phyloP scores from a whole-genome alignment of 2,888 invertebrate species.

The Bhutanitis thaidina region DNA sequence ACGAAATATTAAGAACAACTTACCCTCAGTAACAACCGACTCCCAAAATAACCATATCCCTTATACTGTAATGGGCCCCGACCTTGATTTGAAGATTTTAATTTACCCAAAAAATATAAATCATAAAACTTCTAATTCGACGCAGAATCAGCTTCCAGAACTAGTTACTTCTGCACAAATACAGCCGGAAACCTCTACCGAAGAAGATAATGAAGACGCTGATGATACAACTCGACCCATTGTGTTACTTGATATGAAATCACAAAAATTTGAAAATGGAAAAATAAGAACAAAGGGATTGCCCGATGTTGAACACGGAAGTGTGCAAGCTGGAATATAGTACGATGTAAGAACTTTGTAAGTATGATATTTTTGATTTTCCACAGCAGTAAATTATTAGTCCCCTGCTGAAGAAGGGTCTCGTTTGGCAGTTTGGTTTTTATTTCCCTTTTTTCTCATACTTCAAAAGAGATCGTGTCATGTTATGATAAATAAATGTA shows the following conservation, averaged over 20 bases:
- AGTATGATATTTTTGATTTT: too few relatives aligned
- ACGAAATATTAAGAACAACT: neutral
- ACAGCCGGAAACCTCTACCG: neutral
- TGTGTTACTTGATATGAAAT: neutral
- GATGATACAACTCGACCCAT: conserved; percentile 5
- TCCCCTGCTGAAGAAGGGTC: too few relatives aligned
- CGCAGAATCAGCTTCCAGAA: neutral
- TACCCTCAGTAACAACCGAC: neutral
- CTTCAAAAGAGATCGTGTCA: too few relatives aligned
- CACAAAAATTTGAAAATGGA: neutral
- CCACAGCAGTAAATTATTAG: too few relatives aligned
- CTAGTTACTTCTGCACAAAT: neutral
- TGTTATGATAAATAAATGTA: too few relatives aligned
- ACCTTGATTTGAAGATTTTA: neutral
- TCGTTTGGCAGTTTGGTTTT: too few relatives aligned
- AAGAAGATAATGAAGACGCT: neutral
- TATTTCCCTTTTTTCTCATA: too few relatives aligned
- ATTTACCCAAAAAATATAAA: neutral
- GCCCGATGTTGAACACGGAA: conserved; percentile 16
- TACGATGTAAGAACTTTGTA: neutral
- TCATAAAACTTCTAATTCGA: neutral
- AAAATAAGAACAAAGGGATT: neutral
- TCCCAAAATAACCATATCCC: neutral
- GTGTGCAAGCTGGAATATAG: conserved; percentile 5
- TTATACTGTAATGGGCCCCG: neutral